A percentile compares a stretch with the other conserved stretches of the same genome.
Evolutionary conservation across 2,797 vertebrate species (phyloP).

Genomic region (Hybognathus amarus): DNA sequence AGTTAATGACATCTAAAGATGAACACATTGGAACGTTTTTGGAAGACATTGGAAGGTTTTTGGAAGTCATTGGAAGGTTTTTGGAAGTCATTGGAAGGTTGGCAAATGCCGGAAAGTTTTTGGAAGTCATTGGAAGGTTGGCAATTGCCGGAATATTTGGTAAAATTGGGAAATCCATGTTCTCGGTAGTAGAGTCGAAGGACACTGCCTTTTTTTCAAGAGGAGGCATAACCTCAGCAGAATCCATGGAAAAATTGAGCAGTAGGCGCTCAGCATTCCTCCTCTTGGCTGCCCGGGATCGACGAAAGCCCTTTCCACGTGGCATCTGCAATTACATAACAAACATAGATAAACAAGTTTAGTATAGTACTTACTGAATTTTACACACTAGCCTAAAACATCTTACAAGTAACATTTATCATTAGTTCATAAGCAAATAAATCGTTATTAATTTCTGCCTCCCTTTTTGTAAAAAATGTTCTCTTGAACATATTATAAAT

Average conservation of each 20-base stretch:
- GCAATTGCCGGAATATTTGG: no score
- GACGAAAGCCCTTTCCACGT: neutral
- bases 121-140: no score
- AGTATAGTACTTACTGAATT: no score
- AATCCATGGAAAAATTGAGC: rapidly evolving
- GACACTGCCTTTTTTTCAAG: neutral
- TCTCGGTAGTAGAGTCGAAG: rapidly evolving
- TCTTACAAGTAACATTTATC: no score
- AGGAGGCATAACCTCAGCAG: neutral
- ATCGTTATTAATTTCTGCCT: no score
- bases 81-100: no score
- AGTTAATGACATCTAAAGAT: neutral
- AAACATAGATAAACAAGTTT: neutral
- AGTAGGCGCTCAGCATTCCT: neutral
- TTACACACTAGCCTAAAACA: no score
- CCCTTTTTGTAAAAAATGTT: no score
- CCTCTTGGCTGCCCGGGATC: neutral
- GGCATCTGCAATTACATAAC: conserved; percentile 1
- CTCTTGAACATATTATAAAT: no score
- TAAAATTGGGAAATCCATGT: no score
- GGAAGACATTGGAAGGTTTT: neutral
- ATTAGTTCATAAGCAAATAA: no score
- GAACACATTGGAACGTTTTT: neutral
- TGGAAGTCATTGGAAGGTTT: rapidly evolving
- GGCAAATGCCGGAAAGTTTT: no score